Evolutionary conservation across 2,888 invertebrate species (phyloP), one percentile per base, ranked within the genome.

Genomic region (Tachystola acroxantha): DNA sequence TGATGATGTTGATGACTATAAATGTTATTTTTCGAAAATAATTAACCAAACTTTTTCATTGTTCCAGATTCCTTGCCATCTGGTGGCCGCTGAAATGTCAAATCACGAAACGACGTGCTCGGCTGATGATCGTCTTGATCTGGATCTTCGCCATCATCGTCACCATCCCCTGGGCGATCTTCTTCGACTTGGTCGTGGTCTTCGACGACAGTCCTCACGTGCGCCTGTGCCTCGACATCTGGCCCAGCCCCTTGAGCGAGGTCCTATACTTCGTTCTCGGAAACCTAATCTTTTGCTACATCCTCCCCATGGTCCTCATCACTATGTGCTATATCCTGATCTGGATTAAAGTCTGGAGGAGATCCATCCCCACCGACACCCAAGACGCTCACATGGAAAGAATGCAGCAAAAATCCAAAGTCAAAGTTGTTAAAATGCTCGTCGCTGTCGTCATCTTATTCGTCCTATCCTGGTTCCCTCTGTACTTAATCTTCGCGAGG

Each of bases 381-480:
- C 96, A 95, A 74, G 96, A 96, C 62, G 95, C 94, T 3, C 95
- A 95, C 65, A 94, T 96, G 93, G 95, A 96, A 71, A 90, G 94
- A 49, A 94, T 96, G 92, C 96, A 96, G 69, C 96, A 97, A 61
- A 96, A 96, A 76, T 96, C 96, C 28, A 97, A 97, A 86, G 94
- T 96, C 25, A 96, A 96, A 77, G 97, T 96, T 28, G 94, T 97
- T 12, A 97, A 97, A 84, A 97, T 97, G 97, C 87, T 97, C 41
- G 93, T 96, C 0, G 95, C 94, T 10, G 97, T 97, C 22, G 96
- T 97, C 11, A 93, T 97, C 37, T 85, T 96, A n/a, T 97, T 97
- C 72, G 96, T 96, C 0, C 85, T 96, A 2, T 96, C 96, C 22
- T 97, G 97, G 97, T 88, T 96, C 63, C 97, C 97, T 0, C 88